phyloP scores from a whole-genome alignment of 64 coral and sea anemone species.

The Montipora efflorescens region DNA sequence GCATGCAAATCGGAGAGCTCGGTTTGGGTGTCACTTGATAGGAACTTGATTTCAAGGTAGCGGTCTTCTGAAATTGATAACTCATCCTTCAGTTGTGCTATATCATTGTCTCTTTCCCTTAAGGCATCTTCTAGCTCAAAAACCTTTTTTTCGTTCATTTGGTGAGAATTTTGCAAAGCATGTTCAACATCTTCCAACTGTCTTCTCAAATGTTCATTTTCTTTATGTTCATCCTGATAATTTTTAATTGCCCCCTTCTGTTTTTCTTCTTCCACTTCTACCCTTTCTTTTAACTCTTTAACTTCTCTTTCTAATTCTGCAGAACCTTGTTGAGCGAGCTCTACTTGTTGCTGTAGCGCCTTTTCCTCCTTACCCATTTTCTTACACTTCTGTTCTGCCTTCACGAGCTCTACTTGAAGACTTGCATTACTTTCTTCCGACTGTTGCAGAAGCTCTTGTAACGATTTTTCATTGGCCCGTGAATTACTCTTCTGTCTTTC shows the following conservation, averaged over 20 bases:
- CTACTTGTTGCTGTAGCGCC: conserved; percentile 9
- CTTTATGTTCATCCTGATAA: conserved; percentile 22
- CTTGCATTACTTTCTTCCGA: conserved; percentile 23
- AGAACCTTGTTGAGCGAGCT: conserved; percentile 28
- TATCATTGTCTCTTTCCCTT: conserved; percentile 50
- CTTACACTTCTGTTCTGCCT: not conserved
- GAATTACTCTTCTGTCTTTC: conserved; percentile 14
- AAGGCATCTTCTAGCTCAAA: conserved; percentile 30
- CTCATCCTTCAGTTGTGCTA: conserved; percentile 41
- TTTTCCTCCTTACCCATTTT: not conserved
- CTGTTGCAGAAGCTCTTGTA: conserved; percentile 24
- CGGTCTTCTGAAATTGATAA: conserved; percentile 46
- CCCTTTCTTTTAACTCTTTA: conserved; percentile 22
- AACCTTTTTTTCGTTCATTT: conserved; percentile 57
- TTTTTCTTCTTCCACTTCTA: conserved; percentile 42
- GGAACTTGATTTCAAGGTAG: conserved; percentile 39
- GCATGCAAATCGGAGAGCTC: conserved; percentile 46
- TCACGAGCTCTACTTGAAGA: conserved; percentile 4
- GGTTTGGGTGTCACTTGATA: conserved; percentile 28
- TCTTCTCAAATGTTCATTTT: conserved; percentile 65
- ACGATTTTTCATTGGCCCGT: conserved; percentile 6
- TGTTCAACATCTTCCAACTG: conserved; percentile 54
- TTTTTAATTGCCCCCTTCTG: conserved; percentile 23
- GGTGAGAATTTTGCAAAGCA: conserved; percentile 35
- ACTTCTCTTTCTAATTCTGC: conserved; percentile 59